Conservation (phyloP, 2,113 vertebrate genomes). For the Cryptotis parvus region DNA sequence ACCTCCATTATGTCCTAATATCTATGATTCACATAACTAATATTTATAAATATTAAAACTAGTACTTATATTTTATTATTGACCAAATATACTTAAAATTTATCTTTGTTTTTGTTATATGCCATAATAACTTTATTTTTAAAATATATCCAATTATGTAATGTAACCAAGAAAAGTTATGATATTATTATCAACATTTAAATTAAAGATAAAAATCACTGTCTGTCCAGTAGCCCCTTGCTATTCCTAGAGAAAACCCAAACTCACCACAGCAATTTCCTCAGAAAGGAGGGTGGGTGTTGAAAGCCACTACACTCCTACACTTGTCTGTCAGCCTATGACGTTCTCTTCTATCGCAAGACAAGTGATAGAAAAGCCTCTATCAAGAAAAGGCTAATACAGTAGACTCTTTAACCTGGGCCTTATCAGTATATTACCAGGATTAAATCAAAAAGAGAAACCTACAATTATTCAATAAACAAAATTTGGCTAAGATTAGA, state of each 20-base stretch:
- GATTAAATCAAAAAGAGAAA: slow-evolving; percentile 44
- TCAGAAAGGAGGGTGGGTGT: neutral
- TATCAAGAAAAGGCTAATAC: neutral
- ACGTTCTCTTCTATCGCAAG: neutral
- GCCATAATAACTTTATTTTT: slow-evolving; percentile 25
- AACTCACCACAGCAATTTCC: slow-evolving; percentile 60
- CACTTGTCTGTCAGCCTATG: neutral
- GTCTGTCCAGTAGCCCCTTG: neutral
- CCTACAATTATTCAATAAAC: neutral
- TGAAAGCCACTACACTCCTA: slow-evolving; percentile 35
- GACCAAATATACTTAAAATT: slow-evolving; percentile 10
- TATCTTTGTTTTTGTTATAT: slow-evolving; percentile 32
- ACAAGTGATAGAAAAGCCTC: too few species aligned
- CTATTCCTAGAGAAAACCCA: slow-evolving; percentile 49
- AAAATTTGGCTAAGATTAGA: slow-evolving; percentile 5
- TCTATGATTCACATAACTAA: neutral
- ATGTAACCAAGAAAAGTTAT: slow-evolving; percentile 8
- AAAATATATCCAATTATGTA: slow-evolving; percentile 10
- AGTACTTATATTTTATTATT: slow-evolving; percentile 30
- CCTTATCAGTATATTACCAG: neutral
- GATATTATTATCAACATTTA: neutral
- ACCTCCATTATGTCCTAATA: neutral
- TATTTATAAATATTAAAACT: slow-evolving; percentile 34
- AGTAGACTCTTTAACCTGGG: neutral
- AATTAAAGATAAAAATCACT: slow-evolving; percentile 55